Evolutionary conservation across 2,797 vertebrate species (phyloP), one percentile per base, ranked within the genome.

Genomic region (Gorsachius magnificus): DNA sequence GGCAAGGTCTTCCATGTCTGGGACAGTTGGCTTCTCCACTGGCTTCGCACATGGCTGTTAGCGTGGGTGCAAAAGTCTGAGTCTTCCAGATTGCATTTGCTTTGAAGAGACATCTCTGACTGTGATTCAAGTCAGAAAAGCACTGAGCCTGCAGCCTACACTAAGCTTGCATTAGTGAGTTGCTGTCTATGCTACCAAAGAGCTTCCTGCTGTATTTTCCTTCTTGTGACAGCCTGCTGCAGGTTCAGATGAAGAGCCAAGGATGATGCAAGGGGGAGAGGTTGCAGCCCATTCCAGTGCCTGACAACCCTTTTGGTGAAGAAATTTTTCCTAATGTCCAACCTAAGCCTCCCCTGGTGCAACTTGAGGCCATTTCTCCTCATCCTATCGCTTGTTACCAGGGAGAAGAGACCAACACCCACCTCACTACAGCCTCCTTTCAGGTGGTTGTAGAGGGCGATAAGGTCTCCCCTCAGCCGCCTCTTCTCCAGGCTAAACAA

Each of bases 31-130:
- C 33, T 38, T 64, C 38, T 85, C 43, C 53, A 18, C 1, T 83
- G 71, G 10, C 38, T 70, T 93, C 0, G 0, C 5, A 31, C 20
- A 31, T 9, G 13, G 21, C 15, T 81, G 5, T 41, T 69, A 51
- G 28, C 0, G 0, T 65, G 48, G 31, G 28, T 1, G 0, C 28
- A 83, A 50, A 78, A 83, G 16, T 57, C 29, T 66, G 51, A 69
- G 22, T 41, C 43, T 76, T 93, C 58, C 58, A 77, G 68, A 36
- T 2, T 63, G 16, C 5, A 1, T 90, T 91, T 54, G 5, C 24
- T 75, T 79, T 58, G 56, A 54, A 60, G 51, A 85, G 31, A 12
- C 1, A 1, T 64, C 35, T 56, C 66, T 84, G 74, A 63, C 16
- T 78, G 25, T 46, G 36, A 81, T 71, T 86, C 3, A 11, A 84